Base-by-base conservation (phyloP, 2,113 vertebrate species). In the pig (Sus scrofa) region DNA sequence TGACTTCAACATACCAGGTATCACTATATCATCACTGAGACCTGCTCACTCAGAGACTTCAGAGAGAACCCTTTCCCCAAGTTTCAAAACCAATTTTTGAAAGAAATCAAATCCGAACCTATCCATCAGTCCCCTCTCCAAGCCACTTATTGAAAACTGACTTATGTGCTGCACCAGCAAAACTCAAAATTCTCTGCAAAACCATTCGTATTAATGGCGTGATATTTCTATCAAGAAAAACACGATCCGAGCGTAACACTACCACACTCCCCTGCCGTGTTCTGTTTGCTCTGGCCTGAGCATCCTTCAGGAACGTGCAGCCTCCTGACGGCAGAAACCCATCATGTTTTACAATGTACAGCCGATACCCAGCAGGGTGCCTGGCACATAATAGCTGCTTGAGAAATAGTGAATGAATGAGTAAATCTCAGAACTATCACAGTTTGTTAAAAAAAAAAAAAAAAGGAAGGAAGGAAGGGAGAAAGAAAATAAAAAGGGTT, bases 51-150 rank as follows among this genome's bases (percentile, higher is more conserved):
- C 58, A 63, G 56, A 75, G 68, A 83, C 12, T 20, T 68, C 19
- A 74, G 37, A 92, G 44, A 87, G 18, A 96, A 84, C 77, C 24
- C 62, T 81, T 79, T 50, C 67, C 62, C 94, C 50, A 85, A 90
- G 91, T 92, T 95, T 96, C 54, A 56, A 77, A 94, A 93, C 13
- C 68, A 50, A 79, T 68, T 81, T 83, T 92, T 30, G 30, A 71
- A 84, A 89, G 54, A 97, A 85, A 95, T 86, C 34, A 71, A 71
- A 74, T 84, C 63, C 71, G 65, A 94, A n/a, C 19, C 74, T 54
- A 75, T 79, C 77, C 20, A 65, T 89, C 63, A 86, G 52, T 77
- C 37, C 7, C 62, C n/a, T 60, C 39, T 68, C 79, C 22, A 44
- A 58, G 39, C 60, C 60, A 34, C 60, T 56, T 62, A 44, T 5